phyloP scores from a whole-genome alignment of 2,113 vertebrate genomes.

The Alces alces region DNA sequence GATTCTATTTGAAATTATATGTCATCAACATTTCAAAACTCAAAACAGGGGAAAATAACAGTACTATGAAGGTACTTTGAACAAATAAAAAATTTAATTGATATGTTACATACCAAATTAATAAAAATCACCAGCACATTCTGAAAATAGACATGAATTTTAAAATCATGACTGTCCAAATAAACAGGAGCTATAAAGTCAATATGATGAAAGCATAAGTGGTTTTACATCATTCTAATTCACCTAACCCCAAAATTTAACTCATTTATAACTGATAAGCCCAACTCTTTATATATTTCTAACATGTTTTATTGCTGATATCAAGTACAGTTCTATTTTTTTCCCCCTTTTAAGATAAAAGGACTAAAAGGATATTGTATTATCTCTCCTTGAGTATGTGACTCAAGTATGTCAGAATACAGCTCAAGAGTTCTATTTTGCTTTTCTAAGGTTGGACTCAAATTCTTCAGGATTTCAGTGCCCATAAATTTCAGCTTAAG shows the following conservation, averaged over 20 bases:
- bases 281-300: not conserved
- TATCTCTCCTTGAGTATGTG: not conserved
- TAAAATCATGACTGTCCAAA: not conserved
- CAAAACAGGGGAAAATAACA: not conserved
- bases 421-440: not conserved
- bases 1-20: not conserved
- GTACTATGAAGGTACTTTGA: not conserved
- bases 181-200: not conserved
- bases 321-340: not conserved
- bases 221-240: not conserved
- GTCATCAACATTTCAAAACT: not conserved
- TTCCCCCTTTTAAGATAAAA: not conserved
- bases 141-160: slow-evolving; percentile 8
- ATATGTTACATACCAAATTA: not conserved
- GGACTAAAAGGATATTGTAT: not conserved
- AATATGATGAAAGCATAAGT: not conserved
- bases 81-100: not conserved
- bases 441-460: not conserved
- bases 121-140: not conserved
- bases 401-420: not conserved
- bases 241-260: not conserved
- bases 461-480: not conserved
- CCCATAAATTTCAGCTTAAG: not conserved
- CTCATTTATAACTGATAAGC: not conserved
- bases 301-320: not conserved